These are phyloP conservation scores for Setipinna tenuifilis DNA, from an alignment of 2,797 vertebrate genomes.

Conservation along the genomic window DNA sequence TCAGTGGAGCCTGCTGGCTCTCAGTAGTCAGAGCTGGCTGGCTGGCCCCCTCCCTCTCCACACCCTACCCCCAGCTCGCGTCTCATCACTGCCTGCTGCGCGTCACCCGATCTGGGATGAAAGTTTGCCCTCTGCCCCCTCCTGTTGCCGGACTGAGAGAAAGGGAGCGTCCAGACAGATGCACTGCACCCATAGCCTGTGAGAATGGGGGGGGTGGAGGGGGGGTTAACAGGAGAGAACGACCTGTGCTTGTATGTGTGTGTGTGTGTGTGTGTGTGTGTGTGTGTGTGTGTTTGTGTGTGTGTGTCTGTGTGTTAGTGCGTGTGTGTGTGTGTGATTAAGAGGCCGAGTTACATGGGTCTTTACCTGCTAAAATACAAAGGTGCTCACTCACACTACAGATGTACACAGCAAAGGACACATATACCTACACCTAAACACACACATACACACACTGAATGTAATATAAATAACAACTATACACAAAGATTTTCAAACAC, in stretches of 20 bases:
- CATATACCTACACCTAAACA: not conserved
- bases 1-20: conserved; percentile 34
- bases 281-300: conserved; percentile 47
- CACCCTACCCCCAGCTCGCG: conserved; percentile 38
- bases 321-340: conserved; percentile 35
- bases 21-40: conserved; percentile 48
- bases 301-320: conserved; percentile 25
- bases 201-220: not conserved
- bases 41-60: conserved; percentile 37
- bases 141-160: conserved; percentile 41
- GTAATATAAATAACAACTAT: too few relatives aligned
- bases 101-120: conserved; percentile 55
- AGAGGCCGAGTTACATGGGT: conserved; percentile 48
- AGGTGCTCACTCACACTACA: not conserved
- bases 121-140: conserved; percentile 51
- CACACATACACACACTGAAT: conserved; percentile 17
- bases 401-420: too few relatives aligned
- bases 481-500: not conserved
- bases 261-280: conserved; percentile 36
- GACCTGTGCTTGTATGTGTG: conserved; percentile 10
- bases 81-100: conserved; percentile 9
- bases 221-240: not conserved
- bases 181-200: conserved; percentile 42
- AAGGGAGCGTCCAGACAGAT: conserved; percentile 47
- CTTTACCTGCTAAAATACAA: conserved; percentile 36